Percentiles rank a stretch among this genome's conserved stretches.
phyloP scores from a whole-genome alignment of 1,140 invertebrate genomes.

The Aphaenogaster floridana region DNA sequence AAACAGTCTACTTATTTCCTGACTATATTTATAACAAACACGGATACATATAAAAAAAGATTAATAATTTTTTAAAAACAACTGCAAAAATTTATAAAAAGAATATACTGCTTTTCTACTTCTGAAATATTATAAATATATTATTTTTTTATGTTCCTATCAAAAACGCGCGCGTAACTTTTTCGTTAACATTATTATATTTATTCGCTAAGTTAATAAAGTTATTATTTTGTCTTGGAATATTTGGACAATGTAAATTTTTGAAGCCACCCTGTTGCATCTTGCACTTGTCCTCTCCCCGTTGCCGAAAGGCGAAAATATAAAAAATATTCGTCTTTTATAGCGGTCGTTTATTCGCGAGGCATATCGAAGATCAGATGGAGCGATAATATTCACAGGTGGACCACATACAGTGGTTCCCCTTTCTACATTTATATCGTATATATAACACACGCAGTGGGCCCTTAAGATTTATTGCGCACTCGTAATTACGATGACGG shows the following conservation, averaged over 20 bases:
- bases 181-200: background rate
- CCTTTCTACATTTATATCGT: conserved; percentile 48
- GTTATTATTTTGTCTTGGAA: background rate
- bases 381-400: conserved; percentile 69
- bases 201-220: background rate
- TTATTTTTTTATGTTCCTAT: background rate
- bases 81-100: background rate
- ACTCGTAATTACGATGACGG: conserved; percentile 60
- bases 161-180: background rate
- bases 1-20: background rate
- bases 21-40: background rate
- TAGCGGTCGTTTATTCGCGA: conserved; percentile 36
- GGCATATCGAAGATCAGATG: conserved; percentile 62
- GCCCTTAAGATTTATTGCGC: conserved; percentile 63
- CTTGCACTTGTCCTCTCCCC: background rate
- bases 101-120: background rate
- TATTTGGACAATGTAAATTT: background rate
- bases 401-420: conserved; percentile 46
- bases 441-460: conserved; percentile 3
- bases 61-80: background rate
- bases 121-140: background rate
- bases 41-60: background rate
- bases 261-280: background rate
- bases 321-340: background rate
- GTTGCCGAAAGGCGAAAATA: background rate